These are phyloP conservation scores for Hippocampus abdominalis DNA, from an alignment of 2,113 vertebrate species.

Conservation along the genomic window DNA sequence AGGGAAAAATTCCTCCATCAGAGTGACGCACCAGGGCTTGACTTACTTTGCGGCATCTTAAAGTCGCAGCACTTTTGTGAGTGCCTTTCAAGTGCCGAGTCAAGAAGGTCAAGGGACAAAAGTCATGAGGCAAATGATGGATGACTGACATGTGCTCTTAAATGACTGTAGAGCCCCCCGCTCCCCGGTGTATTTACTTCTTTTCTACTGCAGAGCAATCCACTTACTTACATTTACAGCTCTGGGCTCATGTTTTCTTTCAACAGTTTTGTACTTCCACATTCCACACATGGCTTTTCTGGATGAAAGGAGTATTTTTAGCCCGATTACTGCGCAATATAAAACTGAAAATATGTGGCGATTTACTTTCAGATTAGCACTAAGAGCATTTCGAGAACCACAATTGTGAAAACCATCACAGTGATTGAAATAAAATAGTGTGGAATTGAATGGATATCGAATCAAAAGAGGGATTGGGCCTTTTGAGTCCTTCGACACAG, in stretches of 20 bases:
- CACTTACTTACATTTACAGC: slow-evolving; percentile 10
- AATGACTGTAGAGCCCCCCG: not conserved
- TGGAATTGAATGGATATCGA: not conserved
- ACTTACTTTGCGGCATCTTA: slow-evolving; percentile 23
- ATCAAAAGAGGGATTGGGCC: not conserved
- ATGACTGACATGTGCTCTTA: not conserved
- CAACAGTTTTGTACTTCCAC: slow-evolving; percentile 24
- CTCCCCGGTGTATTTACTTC: not conserved
- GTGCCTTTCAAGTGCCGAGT: slow-evolving; percentile 8
- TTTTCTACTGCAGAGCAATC: not conserved
- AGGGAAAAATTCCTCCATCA: slow-evolving; percentile 49
- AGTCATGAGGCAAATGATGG: slow-evolving; percentile 8
- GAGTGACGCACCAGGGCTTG: slow-evolving; percentile 28
- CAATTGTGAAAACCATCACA: slow-evolving; percentile 4
- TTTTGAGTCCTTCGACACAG: slow-evolving; percentile 3
- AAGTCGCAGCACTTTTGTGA: slow-evolving; percentile 20
- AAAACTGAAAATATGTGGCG: slow-evolving; percentile 38
- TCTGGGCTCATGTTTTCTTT: slow-evolving; percentile 22
- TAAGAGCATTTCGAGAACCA: slow-evolving; percentile 30
- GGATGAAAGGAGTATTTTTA: slow-evolving; percentile 42
- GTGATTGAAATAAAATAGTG: slow-evolving; percentile 9
- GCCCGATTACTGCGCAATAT: slow-evolving; percentile 39
- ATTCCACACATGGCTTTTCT: slow-evolving; percentile 39
- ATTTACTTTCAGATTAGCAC: slow-evolving; percentile 41
- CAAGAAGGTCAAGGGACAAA: slow-evolving; percentile 8